Evolutionary conservation across 2,113 vertebrate genomes (phyloP).

Genomic region (Atherinomorus stipes): DNA sequence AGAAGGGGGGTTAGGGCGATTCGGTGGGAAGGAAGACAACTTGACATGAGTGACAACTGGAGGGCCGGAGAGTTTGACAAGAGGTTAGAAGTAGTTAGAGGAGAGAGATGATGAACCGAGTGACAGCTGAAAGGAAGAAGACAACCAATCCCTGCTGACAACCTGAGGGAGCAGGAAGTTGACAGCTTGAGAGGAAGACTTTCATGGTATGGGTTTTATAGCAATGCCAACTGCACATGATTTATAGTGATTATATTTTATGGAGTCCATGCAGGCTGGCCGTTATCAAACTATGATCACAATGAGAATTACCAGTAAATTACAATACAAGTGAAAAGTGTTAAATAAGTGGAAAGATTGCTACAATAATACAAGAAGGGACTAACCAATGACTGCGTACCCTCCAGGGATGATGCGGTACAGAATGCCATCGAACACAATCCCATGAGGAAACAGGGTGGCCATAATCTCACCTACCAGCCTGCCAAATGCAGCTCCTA

Average conservation of each 20-base stretch:
- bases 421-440: conserved; percentile 91
- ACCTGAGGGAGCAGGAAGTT: conserved; percentile 9
- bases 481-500: conserved; percentile 93
- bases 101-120: conserved; percentile 12
- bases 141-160: conserved; percentile 23
- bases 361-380: conserved; percentile 6
- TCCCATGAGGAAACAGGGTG: conserved; percentile 91
- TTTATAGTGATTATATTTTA: not conserved
- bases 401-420: conserved; percentile 96
- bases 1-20: conserved; percentile 4
- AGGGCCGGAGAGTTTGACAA: conserved; percentile 30
- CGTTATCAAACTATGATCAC: no score
- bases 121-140: conserved; percentile 38
- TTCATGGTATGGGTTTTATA: no score
- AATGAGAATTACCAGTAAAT: not conserved
- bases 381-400: conserved; percentile 96
- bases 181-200: conserved; percentile 15
- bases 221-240: not conserved
- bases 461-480: conserved; percentile 95
- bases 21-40: conserved; percentile 18
- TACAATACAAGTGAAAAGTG: not conserved
- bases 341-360: not conserved
- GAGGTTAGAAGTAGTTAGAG: conserved; percentile 23
- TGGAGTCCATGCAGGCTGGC: not conserved
- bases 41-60: conserved; percentile 33